phyloP scores from a whole-genome alignment of 1,140 invertebrate genomes.

The Sycobia sp. region DNA sequence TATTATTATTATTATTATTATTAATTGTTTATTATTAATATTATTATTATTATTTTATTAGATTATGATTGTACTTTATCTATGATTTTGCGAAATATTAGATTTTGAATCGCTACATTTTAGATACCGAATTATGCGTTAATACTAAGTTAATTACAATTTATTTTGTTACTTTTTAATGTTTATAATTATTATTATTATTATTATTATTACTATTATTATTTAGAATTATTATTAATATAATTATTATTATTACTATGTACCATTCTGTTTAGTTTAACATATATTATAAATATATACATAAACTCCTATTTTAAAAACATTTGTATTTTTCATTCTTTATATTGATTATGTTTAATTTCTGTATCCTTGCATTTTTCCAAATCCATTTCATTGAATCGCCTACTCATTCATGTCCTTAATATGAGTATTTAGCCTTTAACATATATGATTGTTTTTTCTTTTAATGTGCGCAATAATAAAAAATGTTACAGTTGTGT shows the following conservation, averaged over 20 bases:
- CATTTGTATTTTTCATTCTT: slow-evolving; percentile 12
- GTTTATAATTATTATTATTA: slow-evolving; percentile 5
- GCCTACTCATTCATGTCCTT: too few relatives aligned
- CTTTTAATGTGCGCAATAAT: neutral
- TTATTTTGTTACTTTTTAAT: slow-evolving; percentile 38
- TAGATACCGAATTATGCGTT: slow-evolving; percentile 18
- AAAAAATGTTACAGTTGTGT: slow-evolving; percentile 17
- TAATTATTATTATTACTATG: slow-evolving; percentile 43
- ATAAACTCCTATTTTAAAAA: slow-evolving; percentile 52
- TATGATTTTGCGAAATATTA: slow-evolving; percentile 14
- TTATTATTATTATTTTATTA: slow-evolving; percentile 28
- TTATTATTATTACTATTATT: slow-evolving; percentile 35
- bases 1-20: slow-evolving; percentile 26
- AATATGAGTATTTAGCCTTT: too few relatives aligned
- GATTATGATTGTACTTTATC: slow-evolving; percentile 22
- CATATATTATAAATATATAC: slow-evolving; percentile 50
- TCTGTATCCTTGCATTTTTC: neutral
- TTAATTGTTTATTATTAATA: slow-evolving; percentile 39
- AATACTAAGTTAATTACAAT: slow-evolving; percentile 40
- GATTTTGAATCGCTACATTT: slow-evolving; percentile 16
- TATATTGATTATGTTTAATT: neutral
- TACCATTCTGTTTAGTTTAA: slow-evolving; percentile 50
- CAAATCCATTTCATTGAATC: too few relatives aligned
- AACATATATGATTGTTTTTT: too few relatives aligned
- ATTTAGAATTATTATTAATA: slow-evolving; percentile 29